phyloP scores from a whole-genome alignment of 2,797 vertebrate genomes.

The Gadopsis bispinosus region DNA sequence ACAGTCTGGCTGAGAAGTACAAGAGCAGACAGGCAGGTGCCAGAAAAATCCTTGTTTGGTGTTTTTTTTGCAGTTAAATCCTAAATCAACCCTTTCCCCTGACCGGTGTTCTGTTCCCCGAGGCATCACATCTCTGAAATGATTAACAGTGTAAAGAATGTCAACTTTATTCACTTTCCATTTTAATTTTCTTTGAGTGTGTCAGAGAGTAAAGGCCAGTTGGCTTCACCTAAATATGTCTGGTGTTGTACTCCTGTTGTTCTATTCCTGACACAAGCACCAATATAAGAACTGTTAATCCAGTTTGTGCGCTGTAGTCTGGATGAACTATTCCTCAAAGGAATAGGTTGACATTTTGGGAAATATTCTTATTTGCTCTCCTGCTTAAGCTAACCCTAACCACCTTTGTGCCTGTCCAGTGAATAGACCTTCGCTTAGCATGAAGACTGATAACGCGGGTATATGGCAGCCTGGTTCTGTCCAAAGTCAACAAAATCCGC shows the following conservation, averaged over 20 bases:
- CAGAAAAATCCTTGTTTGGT: not conserved
- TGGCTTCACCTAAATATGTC: not conserved
- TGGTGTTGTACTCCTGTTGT: not conserved
- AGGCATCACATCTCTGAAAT: not conserved
- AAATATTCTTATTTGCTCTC: too few relatives aligned
- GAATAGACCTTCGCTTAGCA: not conserved
- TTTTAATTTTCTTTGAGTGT: not conserved
- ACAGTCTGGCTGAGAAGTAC: not conserved
- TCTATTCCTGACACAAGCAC: not conserved
- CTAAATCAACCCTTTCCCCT: not conserved
- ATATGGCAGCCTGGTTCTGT: not conserved
- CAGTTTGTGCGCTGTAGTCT: not conserved
- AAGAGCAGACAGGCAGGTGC: not conserved
- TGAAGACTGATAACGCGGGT: not conserved
- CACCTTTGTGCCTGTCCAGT: not conserved
- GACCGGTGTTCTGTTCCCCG: conserved; percentile 8
- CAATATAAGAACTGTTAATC: not conserved
- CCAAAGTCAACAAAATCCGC: not conserved
- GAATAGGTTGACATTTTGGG: not conserved
- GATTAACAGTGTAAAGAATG: not conserved
- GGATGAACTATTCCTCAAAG: not conserved
- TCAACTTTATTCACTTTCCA: conserved; percentile 9
- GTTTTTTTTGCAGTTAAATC: not conserved
- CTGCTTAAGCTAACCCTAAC: too few relatives aligned
- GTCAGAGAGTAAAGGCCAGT: not conserved